A percentile compares a stretch with the other conserved stretches of the same genome.
These are phyloP conservation scores for Propithecus deckenii DNA, from an alignment of 2,797 vertebrate genomes.

Conservation along the genomic window DNA sequence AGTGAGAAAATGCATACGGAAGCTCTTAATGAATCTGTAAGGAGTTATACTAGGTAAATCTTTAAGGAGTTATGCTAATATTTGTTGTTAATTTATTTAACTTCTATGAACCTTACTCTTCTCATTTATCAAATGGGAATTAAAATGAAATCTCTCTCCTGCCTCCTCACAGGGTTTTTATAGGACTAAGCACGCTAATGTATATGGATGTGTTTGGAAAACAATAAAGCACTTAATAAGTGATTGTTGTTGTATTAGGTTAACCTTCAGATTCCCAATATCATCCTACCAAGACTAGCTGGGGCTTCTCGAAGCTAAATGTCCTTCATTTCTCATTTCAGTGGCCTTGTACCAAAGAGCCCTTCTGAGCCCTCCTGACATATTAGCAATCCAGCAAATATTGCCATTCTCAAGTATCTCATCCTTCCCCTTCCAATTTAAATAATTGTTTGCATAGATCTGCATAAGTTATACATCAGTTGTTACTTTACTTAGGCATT, in stretches of 20 bases:
- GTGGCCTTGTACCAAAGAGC: slow-evolving; percentile 48
- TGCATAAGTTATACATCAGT: slow-evolving; percentile 71
- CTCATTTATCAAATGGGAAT: not conserved
- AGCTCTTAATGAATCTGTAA: not conserved
- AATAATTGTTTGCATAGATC: slow-evolving; percentile 72
- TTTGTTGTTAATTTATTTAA: slow-evolving; percentile 23
- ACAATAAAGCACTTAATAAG: not conserved
- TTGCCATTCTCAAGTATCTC: not conserved
- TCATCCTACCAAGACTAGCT: not conserved
- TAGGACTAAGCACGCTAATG: slow-evolving; percentile 13
- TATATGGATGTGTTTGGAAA: slow-evolving; percentile 35
- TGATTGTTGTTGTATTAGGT: not conserved
- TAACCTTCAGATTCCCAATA: slow-evolving; percentile 49
- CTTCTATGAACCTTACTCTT: not conserved
- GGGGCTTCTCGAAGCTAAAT: not conserved
- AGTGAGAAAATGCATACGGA: not conserved
- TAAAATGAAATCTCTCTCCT: slow-evolving; percentile 26
- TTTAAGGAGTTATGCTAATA: not conserved
- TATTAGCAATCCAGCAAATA: slow-evolving; percentile 47
- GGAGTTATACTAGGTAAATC: not conserved
- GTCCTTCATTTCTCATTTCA: slow-evolving; percentile 28
- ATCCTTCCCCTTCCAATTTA: slow-evolving; percentile 55
- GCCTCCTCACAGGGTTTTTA: not conserved
- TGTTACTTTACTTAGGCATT: slow-evolving; percentile 59
- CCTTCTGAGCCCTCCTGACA: not conserved